phyloP scores from a whole-genome alignment of 2,113 vertebrate genomes.

The Carassius auratus region DNA sequence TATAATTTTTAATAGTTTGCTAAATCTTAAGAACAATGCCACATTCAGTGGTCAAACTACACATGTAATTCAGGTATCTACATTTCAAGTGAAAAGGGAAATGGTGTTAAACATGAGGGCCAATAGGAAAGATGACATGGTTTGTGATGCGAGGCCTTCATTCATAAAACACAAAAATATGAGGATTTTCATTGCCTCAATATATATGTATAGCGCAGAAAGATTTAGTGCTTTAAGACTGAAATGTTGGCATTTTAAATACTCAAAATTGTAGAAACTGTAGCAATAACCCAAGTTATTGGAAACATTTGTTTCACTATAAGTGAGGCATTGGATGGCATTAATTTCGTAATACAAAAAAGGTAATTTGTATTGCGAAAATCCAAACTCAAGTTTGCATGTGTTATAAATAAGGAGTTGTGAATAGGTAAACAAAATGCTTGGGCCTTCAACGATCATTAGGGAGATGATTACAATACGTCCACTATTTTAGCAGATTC shows the following conservation, averaged over 20 bases:
- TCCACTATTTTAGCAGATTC: slow-evolving; percentile 19
- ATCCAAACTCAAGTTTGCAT: slow-evolving; percentile 30
- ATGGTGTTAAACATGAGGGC: neutral
- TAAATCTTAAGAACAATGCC: slow-evolving; percentile 19
- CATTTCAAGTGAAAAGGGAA: slow-evolving; percentile 32
- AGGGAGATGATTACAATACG: slow-evolving; percentile 31
- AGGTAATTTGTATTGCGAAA: neutral
- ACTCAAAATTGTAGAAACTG: slow-evolving; percentile 14
- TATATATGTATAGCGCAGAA: slow-evolving; percentile 36
- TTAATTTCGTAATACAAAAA: neutral
- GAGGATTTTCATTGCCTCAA: slow-evolving; percentile 40
- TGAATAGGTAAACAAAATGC: neutral
- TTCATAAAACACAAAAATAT: slow-evolving; percentile 44
- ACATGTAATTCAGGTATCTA: slow-evolving; percentile 59
- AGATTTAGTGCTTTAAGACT: slow-evolving; percentile 25
- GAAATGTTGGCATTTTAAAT: slow-evolving; percentile 32
- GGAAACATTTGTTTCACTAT: neutral
- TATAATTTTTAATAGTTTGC: slow-evolving; percentile 23
- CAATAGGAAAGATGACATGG: slow-evolving; percentile 19
- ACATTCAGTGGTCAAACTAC: slow-evolving; percentile 34
- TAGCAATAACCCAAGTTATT: neutral
- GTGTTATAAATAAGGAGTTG: slow-evolving; percentile 14
- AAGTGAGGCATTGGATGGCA: neutral
- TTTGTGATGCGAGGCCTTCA: slow-evolving; percentile 53
- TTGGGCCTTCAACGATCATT: slow-evolving; percentile 37